Conservation (phyloP, 2,888 invertebrate species). For the Cistogaster globosa region DNA sequence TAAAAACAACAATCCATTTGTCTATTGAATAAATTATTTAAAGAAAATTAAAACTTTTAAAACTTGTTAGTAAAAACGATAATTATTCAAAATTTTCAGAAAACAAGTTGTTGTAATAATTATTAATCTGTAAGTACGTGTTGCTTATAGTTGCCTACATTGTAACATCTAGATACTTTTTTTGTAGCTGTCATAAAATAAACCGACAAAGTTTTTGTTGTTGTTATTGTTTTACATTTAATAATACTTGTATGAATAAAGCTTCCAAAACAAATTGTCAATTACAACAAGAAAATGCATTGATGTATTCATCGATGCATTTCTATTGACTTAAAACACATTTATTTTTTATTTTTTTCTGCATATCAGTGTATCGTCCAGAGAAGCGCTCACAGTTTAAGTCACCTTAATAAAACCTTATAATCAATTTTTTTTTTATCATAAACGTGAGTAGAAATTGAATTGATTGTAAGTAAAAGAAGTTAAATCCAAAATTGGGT, state of each 20-base stretch:
- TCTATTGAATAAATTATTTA: no score
- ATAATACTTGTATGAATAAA: slow-evolving; percentile 34
- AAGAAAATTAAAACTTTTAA: no score
- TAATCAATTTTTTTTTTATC: no score
- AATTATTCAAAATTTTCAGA: background rate
- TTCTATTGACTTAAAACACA: slow-evolving; percentile 7
- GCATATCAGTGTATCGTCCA: background rate
- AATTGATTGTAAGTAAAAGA: no score
- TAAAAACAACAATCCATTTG: no score
- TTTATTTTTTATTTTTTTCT: slow-evolving; percentile 5
- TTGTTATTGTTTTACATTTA: background rate
- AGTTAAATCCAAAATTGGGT: no score
- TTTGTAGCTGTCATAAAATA: slow-evolving; percentile 3
- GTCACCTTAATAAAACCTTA: no score
- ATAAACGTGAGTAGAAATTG: no score
- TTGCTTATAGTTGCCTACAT: background rate
- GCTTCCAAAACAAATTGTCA: slow-evolving; percentile 33
- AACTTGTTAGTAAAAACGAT: no score
- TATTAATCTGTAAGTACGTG: no score
- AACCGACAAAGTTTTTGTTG: slow-evolving; percentile 32
- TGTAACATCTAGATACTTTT: slow-evolving; percentile 4
- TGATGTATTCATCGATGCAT: background rate
- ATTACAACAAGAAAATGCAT: slow-evolving; percentile 9
- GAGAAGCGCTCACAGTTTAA: no score
- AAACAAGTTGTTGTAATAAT: background rate